Evolutionary conservation across 2,888 invertebrate species (phyloP), one percentile per base, ranked within the genome.

Genomic region (Diogma glabrata): DNA sequence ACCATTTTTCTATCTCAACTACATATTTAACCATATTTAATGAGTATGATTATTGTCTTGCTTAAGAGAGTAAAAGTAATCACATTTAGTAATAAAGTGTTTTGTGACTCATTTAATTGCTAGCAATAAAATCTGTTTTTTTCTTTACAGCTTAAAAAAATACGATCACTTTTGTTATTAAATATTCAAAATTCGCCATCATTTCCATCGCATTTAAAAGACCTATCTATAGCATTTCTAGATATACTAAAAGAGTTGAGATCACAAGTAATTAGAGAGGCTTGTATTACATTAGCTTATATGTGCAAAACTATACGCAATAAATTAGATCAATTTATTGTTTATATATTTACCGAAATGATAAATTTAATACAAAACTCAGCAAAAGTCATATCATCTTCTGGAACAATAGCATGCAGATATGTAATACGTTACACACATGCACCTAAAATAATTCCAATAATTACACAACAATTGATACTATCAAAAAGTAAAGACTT

Each of bases 331-430:
- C 85, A 84, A 64, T 86, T 91, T 71, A 85, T 87, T 38, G 85
- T 93, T 65, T 77, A 82, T 57, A 77, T 95, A 50, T 71, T 97
- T 47, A 86, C 86, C 56, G 79, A 81, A 59, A 72, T 97, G 23
- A 88, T 97, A 33, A 84, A 84, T 66, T 78, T 96, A 53, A 89
- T 96, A 68, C 92, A 90, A 63, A 97, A 95, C 67, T 90, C 91
- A 58, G 95, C 93, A 56, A 97, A 96, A 79, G 89, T 92, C 56
- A 88, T 96, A 67, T 86, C 95, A 6, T 86, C 92, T 0, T 86
- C 93, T 1, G 93, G 91, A 48, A 78, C 82, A 3, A 81, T 93
- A 51, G 84, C 90, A 57, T 80, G 95, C 30, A 82, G 86, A 49
- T 94, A 92, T 72, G 87, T 96, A 49, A 84, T 96, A 52, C 80